These are phyloP conservation scores for Hydriomena furcata DNA, from an alignment of 2,888 invertebrate species.

Conservation along the genomic window DNA sequence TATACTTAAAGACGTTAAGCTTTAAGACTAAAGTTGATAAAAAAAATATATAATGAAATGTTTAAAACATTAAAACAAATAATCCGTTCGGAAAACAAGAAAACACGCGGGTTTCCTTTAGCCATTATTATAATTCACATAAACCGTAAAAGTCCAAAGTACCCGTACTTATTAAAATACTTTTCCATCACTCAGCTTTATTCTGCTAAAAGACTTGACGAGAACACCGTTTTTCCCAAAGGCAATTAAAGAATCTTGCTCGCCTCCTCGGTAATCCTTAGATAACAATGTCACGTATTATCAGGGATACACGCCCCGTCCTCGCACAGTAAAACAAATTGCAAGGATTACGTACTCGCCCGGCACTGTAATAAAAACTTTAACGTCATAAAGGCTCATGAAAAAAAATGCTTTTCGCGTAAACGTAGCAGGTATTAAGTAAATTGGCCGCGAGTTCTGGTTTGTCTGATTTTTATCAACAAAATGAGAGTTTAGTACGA, in stretches of 20 bases:
- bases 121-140: too few species aligned
- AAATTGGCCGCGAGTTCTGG: conserved; percentile 26
- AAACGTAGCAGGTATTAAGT: conserved; percentile 36
- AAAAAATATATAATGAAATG: too few species aligned
- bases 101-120: too few species aligned
- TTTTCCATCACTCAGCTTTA: neutral
- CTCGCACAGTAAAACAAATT: conserved; percentile 69
- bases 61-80: too few species aligned
- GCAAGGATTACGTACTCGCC: conserved; percentile 65
- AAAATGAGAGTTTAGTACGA: conserved; percentile 11
- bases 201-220: conserved; percentile 1
- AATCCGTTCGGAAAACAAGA: too few species aligned
- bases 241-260: conserved; percentile 25
- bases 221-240: conserved; percentile 14
- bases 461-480: conserved; percentile 31
- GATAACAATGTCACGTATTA: conserved; percentile 72
- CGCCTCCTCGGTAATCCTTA: conserved; percentile 46
- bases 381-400: conserved; percentile 48
- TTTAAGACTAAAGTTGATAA: too few species aligned
- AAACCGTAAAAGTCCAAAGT: too few species aligned
- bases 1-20: too few species aligned
- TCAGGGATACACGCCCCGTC: conserved; percentile 58
- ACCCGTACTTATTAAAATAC: too few species aligned
- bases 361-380: conserved; percentile 55
- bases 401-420: conserved; percentile 42